A percentile compares a stretch with the other conserved stretches of the same genome.
Evolutionary conservation across 2,113 vertebrate genomes (phyloP).

Genomic region (Lampris incognitus): DNA sequence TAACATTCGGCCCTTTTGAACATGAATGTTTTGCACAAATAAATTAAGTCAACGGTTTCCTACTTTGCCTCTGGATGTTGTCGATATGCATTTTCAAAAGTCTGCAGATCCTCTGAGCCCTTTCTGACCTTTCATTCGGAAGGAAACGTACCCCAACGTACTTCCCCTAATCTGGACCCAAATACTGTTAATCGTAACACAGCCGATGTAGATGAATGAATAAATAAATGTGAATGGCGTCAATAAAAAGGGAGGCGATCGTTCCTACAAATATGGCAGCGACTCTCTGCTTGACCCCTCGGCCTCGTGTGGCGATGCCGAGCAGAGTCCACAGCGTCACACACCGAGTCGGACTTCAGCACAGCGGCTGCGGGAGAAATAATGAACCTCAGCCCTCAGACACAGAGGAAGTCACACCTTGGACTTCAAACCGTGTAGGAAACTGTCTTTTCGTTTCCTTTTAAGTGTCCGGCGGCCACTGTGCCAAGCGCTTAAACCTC

Average conservation of each 20-base stretch:
- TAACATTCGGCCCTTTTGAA: no score
- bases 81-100: no score
- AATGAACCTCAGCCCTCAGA: slow-evolving; percentile 59
- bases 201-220: neutral
- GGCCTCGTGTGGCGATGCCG: slow-evolving; percentile 9
- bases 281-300: slow-evolving; percentile 47
- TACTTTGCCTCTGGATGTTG: no score
- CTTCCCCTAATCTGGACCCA: no score
- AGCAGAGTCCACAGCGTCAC: no score
- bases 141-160: no score
- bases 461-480: slow-evolving; percentile 22
- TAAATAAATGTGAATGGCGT: neutral
- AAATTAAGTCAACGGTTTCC: no score
- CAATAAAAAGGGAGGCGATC: neutral
- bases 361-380: slow-evolving; percentile 21
- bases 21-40: no score
- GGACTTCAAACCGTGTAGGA: slow-evolving; percentile 29
- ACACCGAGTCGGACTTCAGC: slow-evolving; percentile 17
- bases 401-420: slow-evolving; percentile 40
- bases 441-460: slow-evolving; percentile 58
- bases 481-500: slow-evolving; percentile 37
- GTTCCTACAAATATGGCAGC: slow-evolving; percentile 6
- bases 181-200: no score
- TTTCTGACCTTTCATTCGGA: no score
- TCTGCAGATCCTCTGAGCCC: no score